Base-by-base conservation (phyloP, 2,797 vertebrate genomes). In the Aplochiton taeniatus region DNA sequence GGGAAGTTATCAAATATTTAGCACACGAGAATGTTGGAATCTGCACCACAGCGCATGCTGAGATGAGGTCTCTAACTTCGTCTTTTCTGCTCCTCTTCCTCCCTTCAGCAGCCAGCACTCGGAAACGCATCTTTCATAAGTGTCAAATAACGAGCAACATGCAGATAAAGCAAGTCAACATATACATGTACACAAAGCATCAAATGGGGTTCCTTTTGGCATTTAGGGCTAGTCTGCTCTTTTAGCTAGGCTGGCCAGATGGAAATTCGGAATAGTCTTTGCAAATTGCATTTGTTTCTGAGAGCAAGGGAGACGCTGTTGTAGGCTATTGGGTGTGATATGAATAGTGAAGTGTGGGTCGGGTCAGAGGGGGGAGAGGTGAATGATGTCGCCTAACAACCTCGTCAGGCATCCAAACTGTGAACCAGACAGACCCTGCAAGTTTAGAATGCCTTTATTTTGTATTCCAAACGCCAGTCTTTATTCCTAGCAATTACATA, bases 61-160 rank as follows among this genome's bases (percentile, higher is more conserved):
- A 44, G 49, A 63, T 44, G 48, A 53, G 11, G 16, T 18, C 18
- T 61, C 49, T 44, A 20, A 62, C 48, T 61, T 63, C 50, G 20
- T 61, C 11, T 49, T 12, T 10, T 0, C n/a, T 42, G 56, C 47
- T 12, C 60, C n/a, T 62, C 60, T 11, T 42, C 47, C 48, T 51
- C 47, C n/a, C 60, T 52, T n/a, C 48, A 50, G 60, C 60, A 62
- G 31, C 20, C 1, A 51, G 60, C 48, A 11, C 56, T 11, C 10
- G 11, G 20, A 31, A 31, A 52, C 51, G 48, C 41, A 51, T 51
- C 41, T 51, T 53, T 63, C 61, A 52, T 63, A 44, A 52, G 47
- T 9, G 31, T 17, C 14, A 53, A 20, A n/a, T 43, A 53, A 63
- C 18, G 49, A 63, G 20, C 48, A 51, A 62, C 31, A 42, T 20